Base-by-base conservation (phyloP, 2,797 vertebrate genomes). In the Threskiornis aethiopicus region DNA sequence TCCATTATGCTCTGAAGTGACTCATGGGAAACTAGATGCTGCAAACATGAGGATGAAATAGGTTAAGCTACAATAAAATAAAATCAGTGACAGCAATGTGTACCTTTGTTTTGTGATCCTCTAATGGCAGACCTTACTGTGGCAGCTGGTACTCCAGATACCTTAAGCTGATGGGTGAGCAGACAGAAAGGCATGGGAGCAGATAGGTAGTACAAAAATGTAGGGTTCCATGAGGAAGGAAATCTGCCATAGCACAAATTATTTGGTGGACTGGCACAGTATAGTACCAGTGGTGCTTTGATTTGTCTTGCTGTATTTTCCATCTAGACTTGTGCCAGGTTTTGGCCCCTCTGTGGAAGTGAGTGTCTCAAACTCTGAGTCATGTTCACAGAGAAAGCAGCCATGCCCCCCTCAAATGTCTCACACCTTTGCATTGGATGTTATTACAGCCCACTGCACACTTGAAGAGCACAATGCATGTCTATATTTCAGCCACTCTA, bases 1-100 rank as follows among this genome's bases (percentile, higher is more conserved):
- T 88, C 87, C 73, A 70, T 96, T 91, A 66, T 41, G 44, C 42
- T 90, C 61, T 95, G 81, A 90, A 92, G 59, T 92, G 83, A 62
- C 58, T 95, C 87, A 66, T 14, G 49, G 70, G 62, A 95, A 95
- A 55, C 47, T 25, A 39, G 39, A 55, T 59, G 51, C 33, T 57
- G n/a, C 42, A 86, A 90, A 92, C 31, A 46, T 51, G 54, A 81
- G 70, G 54, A 82, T 46, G 24, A 90, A 93, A 88, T 70, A 91
- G 66, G n/a, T 91, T 90, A 79, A 84, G 28, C 44, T 66, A 24
- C 70, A 77, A 21, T 37, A 59, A 87, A 94, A 87, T 58, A 61
- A 94, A 76, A 57, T 83, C 67, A 41, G 5, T 79, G 66, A 39
- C 37, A 84, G 41, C 13, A 55, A 42, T 28, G 5, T 65, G 35